Evolutionary conservation across 23 tunicate species (phyloP).

Genomic region (Trididemnum nubilum): DNA sequence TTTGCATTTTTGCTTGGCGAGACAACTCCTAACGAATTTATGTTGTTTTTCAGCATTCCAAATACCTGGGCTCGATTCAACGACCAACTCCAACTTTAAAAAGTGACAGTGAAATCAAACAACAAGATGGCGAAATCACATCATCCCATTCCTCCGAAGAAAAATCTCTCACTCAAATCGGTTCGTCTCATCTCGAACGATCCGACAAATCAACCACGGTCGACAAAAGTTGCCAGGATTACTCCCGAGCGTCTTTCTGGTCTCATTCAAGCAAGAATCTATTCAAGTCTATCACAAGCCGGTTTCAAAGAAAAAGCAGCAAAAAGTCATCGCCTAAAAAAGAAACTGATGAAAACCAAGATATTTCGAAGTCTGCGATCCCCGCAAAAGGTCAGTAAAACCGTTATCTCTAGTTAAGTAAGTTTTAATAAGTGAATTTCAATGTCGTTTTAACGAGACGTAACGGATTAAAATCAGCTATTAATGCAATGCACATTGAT

Average conservation of each 20-base stretch:
- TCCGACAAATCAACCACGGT: not conserved
- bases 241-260: not conserved
- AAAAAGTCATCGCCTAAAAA: constrained; percentile 58
- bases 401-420: not conserved
- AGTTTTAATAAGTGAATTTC: not conserved
- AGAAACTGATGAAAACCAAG: not conserved
- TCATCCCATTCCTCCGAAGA: constrained; percentile 4
- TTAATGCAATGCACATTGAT: not conserved
- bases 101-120: not conserved
- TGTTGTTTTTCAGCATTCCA: not conserved
- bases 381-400: constrained; percentile 8
- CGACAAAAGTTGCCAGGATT: not conserved
- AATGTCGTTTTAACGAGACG: not conserved
- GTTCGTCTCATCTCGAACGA: not conserved
- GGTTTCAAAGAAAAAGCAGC: constrained; percentile 37
- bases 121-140: not conserved
- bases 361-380: not conserved
- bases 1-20: no score
- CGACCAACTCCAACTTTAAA: not conserved
- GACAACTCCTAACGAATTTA: no score
- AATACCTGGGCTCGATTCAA: not conserved
- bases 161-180: constrained; percentile 11
- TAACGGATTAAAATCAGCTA: not conserved
- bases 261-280: constrained; percentile 27
- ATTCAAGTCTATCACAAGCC: constrained; percentile 49